These are phyloP conservation scores for Myopa tessellatipennis DNA, from an alignment of 2,888 invertebrate genomes.

Conservation along the genomic window DNA sequence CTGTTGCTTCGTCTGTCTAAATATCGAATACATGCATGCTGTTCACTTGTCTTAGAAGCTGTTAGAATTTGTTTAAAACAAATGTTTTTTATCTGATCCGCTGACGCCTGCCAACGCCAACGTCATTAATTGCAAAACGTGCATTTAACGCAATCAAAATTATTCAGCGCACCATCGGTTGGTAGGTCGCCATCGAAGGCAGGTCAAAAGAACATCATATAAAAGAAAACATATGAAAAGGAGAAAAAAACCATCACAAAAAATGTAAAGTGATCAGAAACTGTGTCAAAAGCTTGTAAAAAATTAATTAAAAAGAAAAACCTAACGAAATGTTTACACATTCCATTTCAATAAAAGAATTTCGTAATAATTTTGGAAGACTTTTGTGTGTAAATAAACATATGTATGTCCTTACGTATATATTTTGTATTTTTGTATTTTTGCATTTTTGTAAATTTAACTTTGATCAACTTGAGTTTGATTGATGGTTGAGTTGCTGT, in stretches of 20 bases:
- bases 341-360: too few relatives aligned
- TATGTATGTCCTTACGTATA: too few relatives aligned
- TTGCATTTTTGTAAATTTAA: too few relatives aligned
- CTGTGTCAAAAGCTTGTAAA: neutral
- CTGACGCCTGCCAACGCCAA: constrained; percentile 54
- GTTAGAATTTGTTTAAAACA: constrained; percentile 39
- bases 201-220: neutral
- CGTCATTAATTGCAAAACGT: constrained; percentile 48
- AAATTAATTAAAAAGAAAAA: constrained; percentile 11
- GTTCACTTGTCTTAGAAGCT: constrained; percentile 3
- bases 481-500: too few relatives aligned
- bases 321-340: too few relatives aligned
- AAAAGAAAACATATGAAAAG: neutral
- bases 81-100: constrained; percentile 49
- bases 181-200: neutral
- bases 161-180: constrained; percentile 2
- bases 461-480: too few relatives aligned
- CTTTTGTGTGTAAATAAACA: too few relatives aligned
- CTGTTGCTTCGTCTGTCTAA: neutral
- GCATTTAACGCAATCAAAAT: too few relatives aligned
- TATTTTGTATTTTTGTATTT: too few relatives aligned
- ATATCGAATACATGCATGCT: neutral
- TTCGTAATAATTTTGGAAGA: too few relatives aligned
- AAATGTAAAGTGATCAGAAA: neutral
- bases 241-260: neutral